Conservation (phyloP, 2,113 vertebrate species). For the Talpa occidentalis region DNA sequence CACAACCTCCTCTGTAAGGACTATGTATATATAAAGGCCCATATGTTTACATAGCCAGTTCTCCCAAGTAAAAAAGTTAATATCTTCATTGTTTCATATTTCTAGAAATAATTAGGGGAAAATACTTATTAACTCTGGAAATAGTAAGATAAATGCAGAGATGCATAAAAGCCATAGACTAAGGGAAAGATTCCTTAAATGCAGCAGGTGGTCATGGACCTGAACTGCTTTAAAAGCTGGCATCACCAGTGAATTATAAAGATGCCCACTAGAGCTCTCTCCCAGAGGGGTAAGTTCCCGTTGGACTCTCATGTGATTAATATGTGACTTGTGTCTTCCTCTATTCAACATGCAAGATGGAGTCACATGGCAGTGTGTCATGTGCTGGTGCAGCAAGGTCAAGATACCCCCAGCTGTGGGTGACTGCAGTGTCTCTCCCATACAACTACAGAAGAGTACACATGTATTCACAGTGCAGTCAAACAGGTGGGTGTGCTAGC, state of each 20-base stretch:
- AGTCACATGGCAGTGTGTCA: neutral
- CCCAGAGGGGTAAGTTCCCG: neutral
- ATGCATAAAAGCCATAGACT: neutral
- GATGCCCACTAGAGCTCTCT: neutral
- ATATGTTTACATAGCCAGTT: neutral
- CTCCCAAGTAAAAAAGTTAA: neutral
- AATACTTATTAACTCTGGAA: neutral
- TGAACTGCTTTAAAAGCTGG: neutral
- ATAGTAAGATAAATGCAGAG: neutral
- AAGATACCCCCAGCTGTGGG: neutral
- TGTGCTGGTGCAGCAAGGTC: neutral
- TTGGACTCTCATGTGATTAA: neutral
- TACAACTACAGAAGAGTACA: neutral
- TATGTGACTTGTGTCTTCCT: constrained; percentile 47
- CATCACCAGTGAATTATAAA: neutral
- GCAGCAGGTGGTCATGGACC: neutral
- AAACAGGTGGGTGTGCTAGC: too few species aligned
- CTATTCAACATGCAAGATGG: neutral
- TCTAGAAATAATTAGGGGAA: neutral
- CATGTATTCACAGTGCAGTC: too few species aligned
- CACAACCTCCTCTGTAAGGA: neutral
- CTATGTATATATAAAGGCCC: neutral
- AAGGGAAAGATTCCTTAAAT: neutral
- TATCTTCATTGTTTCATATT: constrained; percentile 26
- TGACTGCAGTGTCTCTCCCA: neutral